A percentile compares a stretch with the other conserved stretches of the same genome.
Evolutionary conservation across 2,888 invertebrate genomes (phyloP).

Genomic region (Morinoia aosen): DNA sequence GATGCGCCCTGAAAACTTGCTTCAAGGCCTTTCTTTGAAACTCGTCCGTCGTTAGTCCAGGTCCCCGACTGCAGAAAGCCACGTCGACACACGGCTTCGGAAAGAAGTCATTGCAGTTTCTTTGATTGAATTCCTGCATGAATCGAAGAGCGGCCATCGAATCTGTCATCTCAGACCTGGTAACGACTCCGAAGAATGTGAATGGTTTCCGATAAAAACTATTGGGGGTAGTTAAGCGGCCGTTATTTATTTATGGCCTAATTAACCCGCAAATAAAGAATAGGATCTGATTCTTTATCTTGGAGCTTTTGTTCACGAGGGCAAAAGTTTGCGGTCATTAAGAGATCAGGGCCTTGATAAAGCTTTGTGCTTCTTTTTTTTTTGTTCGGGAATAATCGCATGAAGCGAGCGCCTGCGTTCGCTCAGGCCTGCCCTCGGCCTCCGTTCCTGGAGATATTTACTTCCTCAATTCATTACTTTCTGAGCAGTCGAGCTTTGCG

Average conservation of each 20-base stretch:
- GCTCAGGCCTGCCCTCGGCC: not conserved
- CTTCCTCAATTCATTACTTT: not conserved
- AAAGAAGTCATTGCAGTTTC: constrained; percentile 12
- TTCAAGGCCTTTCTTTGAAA: not conserved
- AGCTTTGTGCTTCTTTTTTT: not conserved
- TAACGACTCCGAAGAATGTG: not conserved
- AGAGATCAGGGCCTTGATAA: not conserved
- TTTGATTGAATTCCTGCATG: not conserved
- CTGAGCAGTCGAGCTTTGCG: not conserved
- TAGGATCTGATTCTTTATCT: not conserved
- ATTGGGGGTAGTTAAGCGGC: not conserved
- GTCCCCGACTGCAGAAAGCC: not conserved
- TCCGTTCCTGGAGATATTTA: not conserved
- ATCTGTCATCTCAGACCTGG: not conserved
- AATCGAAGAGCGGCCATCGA: not conserved
- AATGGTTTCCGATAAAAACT: not conserved
- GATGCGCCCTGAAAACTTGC: not conserved
- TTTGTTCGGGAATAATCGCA: not conserved
- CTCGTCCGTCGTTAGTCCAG: not conserved
- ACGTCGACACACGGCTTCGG: not conserved
- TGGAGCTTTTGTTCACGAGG: not conserved
- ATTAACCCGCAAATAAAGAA: constrained; percentile 24
- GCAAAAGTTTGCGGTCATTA: constrained; percentile 26
- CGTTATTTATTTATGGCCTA: constrained; percentile 22
- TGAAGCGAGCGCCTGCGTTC: not conserved